Evolutionary conservation across 1,140 invertebrate genomes (phyloP).

Genomic region (Tetragonula clypearis): DNA sequence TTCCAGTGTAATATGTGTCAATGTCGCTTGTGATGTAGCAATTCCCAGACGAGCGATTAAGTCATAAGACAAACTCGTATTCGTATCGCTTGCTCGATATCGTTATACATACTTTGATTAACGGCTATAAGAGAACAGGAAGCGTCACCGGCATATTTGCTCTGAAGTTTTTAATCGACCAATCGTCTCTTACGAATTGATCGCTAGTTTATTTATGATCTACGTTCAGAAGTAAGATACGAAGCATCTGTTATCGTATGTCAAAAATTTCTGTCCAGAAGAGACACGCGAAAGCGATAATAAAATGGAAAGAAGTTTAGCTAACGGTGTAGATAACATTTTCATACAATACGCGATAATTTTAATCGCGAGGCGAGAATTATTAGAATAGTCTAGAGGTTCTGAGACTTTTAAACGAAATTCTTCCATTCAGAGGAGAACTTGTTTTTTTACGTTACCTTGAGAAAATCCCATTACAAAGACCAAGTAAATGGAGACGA

Average conservation of each 20-base stretch:
- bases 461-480: slow-evolving; percentile 99
- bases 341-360: too few species aligned
- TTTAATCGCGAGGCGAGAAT: neutral
- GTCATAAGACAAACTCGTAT: slow-evolving; percentile 27
- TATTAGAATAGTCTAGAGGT: neutral
- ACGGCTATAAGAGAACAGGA: neutral
- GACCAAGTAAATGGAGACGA: slow-evolving; percentile 97
- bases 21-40: slow-evolving; percentile 60
- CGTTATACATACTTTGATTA: slow-evolving; percentile 18
- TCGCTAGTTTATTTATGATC: slow-evolving; percentile 25
- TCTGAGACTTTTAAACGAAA: too few species aligned
- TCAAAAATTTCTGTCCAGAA: slow-evolving; percentile 18
- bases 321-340: too few species aligned
- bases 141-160: neutral
- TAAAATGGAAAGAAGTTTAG: neutral
- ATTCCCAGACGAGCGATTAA: slow-evolving; percentile 39
- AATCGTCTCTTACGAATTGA: neutral
- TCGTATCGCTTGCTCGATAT: neutral
- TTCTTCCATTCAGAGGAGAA: neutral
- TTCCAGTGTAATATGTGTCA: slow-evolving; percentile 63
- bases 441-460: slow-evolving; percentile 82
- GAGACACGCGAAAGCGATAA: neutral
- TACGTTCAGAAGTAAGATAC: neutral
- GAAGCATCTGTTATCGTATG: slow-evolving; percentile 5
- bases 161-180: neutral